These are phyloP conservation scores for Corythoichthys intestinalis DNA, from an alignment of 2,113 vertebrate genomes.

Conservation along the genomic window DNA sequence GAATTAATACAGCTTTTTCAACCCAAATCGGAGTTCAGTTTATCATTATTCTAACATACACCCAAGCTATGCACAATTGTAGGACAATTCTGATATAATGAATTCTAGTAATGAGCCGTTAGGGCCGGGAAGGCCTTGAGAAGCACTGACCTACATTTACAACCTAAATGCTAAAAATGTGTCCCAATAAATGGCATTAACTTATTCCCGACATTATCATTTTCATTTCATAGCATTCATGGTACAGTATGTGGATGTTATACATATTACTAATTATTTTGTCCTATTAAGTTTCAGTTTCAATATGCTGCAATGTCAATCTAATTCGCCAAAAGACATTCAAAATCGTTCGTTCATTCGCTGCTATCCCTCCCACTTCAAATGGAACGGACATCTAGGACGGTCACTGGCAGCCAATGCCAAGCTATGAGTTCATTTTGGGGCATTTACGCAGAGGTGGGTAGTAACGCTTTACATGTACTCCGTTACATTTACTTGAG, in stretches of 20 bases:
- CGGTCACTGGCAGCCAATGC: too few species aligned
- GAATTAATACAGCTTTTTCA: constrained; percentile 17
- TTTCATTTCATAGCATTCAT: background rate
- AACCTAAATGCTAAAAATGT: background rate
- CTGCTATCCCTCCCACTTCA: too few species aligned
- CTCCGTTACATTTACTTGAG: too few species aligned
- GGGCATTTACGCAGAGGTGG: too few species aligned
- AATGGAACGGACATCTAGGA: too few species aligned
- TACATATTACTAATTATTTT: background rate
- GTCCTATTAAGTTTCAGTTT: background rate
- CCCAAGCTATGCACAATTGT: constrained; percentile 15
- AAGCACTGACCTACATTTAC: background rate
- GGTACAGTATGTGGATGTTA: too few species aligned
- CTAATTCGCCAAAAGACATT: background rate
- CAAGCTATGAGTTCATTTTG: too few species aligned
- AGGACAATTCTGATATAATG: background rate
- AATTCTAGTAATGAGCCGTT: background rate
- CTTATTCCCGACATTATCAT: background rate
- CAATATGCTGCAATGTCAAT: background rate
- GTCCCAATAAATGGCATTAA: background rate
- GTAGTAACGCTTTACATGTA: too few species aligned
- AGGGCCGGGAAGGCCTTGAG: background rate
- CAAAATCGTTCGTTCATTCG: too few species aligned
- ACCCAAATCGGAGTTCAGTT: constrained; percentile 22
- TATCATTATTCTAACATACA: constrained; percentile 8